Evolutionary conservation across 2,888 invertebrate genomes (phyloP).

Genomic region (Agrotis exclamationis): DNA sequence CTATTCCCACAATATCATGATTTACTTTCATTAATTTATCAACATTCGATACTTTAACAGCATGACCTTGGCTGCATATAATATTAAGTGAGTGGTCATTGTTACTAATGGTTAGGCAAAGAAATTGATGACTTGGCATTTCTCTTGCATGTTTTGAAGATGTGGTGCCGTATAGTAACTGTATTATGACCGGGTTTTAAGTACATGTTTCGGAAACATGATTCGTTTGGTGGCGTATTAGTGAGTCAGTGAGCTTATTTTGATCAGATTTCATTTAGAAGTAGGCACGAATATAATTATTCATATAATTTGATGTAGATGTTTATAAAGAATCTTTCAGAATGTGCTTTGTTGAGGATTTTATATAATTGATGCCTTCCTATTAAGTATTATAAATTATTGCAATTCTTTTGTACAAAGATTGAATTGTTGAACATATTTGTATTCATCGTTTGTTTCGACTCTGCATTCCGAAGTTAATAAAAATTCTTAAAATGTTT

Average conservation of each 20-base stretch:
- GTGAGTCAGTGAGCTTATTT: slow-evolving; percentile 31
- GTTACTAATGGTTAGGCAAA: slow-evolving; percentile 55
- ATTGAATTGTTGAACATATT: background rate
- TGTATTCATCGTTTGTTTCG: background rate
- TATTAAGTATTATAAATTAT: background rate
- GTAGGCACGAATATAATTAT: background rate
- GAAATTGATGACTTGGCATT: slow-evolving; percentile 65
- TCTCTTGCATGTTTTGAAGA: slow-evolving; percentile 61
- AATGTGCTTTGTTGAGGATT: background rate
- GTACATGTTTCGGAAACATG: slow-evolving; percentile 62
- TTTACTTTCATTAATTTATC: slow-evolving; percentile 46
- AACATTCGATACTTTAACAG: slow-evolving; percentile 25
- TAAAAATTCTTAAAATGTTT: background rate
- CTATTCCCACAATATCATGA: background rate
- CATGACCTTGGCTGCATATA: slow-evolving; percentile 53
- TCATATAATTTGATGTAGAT: background rate
- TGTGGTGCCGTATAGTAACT: slow-evolving; percentile 67
- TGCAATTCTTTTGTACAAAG: background rate
- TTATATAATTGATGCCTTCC: background rate
- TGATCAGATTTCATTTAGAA: slow-evolving; percentile 11
- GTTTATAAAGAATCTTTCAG: background rate
- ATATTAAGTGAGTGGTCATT: slow-evolving; percentile 54
- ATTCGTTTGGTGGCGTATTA: slow-evolving; percentile 33
- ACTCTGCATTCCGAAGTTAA: background rate
- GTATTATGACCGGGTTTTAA: slow-evolving; percentile 68